Base-by-base conservation (phyloP, 2,888 invertebrate species). In the Cordilura impudica region DNA sequence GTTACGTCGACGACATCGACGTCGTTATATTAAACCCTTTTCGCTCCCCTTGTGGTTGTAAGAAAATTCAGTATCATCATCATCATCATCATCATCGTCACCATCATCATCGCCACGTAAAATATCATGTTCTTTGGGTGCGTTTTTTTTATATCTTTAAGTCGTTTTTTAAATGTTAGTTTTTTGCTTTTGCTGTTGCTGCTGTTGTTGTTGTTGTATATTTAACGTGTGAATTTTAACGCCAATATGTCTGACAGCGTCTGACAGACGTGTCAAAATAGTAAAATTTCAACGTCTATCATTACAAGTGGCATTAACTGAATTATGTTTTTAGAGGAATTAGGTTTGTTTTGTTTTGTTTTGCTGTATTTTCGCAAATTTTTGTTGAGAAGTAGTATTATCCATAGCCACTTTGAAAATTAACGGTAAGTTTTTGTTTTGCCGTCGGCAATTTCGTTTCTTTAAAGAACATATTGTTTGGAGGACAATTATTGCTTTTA, bases 141-240 rank as follows among this genome's bases (percentile, higher is more conserved):
- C 71, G 79, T 63, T 65, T 67, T 45, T 60, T 51, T 47, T 60
- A 26, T 26, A 23, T 21, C 4, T 29, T 43, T 51, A 18, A 29
- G 21, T n/a, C 31, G 16, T 26, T 18, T 18, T n/a, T 35, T 53
- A 23, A 54, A 58, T 29, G 56, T 45, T 58, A 16, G 45, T 18
- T 39, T 54, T 14, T 23, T 61, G n/a, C 26, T 23, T 29, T 23
- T 45, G 45, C 65, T 65, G 14, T 4, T 5, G 8, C 12, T 39
- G 51, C 19, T 7, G 35, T 16, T 63, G 10, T 58, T 31, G 12
- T 23, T 63, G 49, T 81, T 49, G 26, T 51, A 47, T 12, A 49
- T 70, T 74, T 85, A 88, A 88, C 87, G 89, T 88, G 79, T 67
- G 67, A 79, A 87, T 87, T 69, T 78, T 63, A 78, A 81, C 77